A percentile compares a stretch with the other conserved stretches of the same genome.
phyloP scores from a whole-genome alignment of 2,797 vertebrate species.

The Neoniphon sammara region DNA sequence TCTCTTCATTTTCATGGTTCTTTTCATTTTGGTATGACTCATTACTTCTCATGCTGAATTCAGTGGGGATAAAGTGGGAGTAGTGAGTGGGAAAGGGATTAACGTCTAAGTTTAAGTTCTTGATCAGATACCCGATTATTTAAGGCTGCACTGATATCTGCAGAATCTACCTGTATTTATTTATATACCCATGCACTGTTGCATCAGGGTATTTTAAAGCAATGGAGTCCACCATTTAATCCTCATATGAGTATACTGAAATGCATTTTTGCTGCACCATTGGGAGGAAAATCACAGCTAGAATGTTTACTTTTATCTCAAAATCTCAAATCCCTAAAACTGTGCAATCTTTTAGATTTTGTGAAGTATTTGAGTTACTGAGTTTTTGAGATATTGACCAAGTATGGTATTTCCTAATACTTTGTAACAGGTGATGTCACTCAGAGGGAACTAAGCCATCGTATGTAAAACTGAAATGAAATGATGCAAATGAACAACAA shows the following conservation, averaged over 20 bases:
- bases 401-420: no score
- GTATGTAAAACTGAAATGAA: not conserved
- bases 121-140: not conserved
- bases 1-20: no score
- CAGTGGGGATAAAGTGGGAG: not conserved
- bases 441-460: no score
- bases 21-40: no score
- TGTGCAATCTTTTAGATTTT: no score
- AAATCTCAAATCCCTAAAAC: no score
- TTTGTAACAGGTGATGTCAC: no score
- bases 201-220: no score
- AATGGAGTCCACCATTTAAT: no score
- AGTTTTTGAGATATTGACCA: no score
- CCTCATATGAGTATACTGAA: not conserved
- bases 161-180: not conserved
- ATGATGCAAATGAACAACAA: constrained; percentile 10
- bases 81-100: not conserved
- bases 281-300: not conserved
- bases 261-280: not conserved
- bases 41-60: not conserved
- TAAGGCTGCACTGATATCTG: not conserved
- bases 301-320: no score
- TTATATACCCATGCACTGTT: not conserved
- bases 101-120: not conserved
- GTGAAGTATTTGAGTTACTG: no score